These are phyloP conservation scores for Dermochelys coriacea DNA, from an alignment of 2,797 vertebrate genomes.

Conservation along the genomic window DNA sequence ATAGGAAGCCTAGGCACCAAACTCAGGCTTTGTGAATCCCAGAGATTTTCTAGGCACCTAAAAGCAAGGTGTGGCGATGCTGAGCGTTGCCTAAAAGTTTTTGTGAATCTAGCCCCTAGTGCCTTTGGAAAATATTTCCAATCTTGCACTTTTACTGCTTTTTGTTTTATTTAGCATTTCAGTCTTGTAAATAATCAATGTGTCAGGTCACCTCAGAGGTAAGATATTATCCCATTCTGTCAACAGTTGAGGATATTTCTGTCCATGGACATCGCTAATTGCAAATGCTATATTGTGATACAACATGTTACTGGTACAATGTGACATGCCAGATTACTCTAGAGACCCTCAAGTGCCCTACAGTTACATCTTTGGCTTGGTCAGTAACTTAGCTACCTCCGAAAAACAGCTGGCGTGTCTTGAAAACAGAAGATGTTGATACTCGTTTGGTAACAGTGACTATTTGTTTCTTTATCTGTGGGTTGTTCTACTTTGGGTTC, in stretches of 20 bases:
- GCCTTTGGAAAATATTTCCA: not conserved
- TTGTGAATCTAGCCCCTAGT: not conserved
- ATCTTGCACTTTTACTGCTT: not conserved
- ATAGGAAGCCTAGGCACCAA: no score
- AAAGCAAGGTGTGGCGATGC: no score
- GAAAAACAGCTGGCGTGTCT: not conserved
- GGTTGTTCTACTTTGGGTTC: not conserved
- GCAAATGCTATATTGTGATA: not conserved
- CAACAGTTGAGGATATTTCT: not conserved
- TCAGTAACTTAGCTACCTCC: not conserved
- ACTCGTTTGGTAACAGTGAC: not conserved
- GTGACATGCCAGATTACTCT: not conserved
- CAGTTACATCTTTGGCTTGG: constrained; percentile 10
- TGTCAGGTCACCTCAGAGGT: not conserved
- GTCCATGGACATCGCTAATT: not conserved
- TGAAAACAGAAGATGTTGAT: not conserved
- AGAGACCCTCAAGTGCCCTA: not conserved
- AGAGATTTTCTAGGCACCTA: no score
- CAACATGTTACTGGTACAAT: not conserved
- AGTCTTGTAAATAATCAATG: not conserved
- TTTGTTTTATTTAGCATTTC: constrained; percentile 4
- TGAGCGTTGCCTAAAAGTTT: no score
- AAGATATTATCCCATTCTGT: not conserved
- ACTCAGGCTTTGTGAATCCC: no score
- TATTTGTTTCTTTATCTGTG: not conserved